Conservation (phyloP, 2,797 vertebrate genomes). For the Thunnus albacares region DNA sequence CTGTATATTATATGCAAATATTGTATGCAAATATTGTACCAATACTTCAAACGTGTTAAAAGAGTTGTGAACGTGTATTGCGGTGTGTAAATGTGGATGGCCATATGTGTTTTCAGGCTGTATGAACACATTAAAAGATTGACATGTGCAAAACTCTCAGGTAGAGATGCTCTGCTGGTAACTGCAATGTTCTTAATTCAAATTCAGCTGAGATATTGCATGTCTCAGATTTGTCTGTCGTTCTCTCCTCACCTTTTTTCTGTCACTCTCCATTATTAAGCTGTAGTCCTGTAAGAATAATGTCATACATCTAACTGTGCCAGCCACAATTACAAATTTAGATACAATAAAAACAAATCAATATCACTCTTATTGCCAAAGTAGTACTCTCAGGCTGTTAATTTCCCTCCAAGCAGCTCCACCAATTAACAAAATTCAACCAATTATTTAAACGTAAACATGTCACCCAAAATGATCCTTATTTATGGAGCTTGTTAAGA, state of each 20-base stretch:
- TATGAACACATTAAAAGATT: conserved; percentile 3
- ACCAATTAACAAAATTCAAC: background rate
- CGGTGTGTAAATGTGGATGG: conserved; percentile 1
- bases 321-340: background rate
- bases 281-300: background rate
- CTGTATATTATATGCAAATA: conserved; percentile 21
- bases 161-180: background rate
- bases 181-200: background rate
- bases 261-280: background rate
- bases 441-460: background rate
- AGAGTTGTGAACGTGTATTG: background rate
- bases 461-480: background rate
- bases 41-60: background rate
- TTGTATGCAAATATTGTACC: conserved; percentile 28
- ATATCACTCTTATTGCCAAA: background rate
- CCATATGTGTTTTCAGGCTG: background rate
- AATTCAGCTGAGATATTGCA: background rate
- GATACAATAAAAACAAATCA: background rate
- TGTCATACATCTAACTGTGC: background rate
- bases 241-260: too few relatives aligned
- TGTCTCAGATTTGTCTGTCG: background rate
- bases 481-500: conserved; percentile 2
- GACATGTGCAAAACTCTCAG: background rate
- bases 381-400: background rate
- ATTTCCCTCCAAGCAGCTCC: background rate